Conservation (phyloP, 1,140 invertebrate species). For the Bombus difficillimus region DNA sequence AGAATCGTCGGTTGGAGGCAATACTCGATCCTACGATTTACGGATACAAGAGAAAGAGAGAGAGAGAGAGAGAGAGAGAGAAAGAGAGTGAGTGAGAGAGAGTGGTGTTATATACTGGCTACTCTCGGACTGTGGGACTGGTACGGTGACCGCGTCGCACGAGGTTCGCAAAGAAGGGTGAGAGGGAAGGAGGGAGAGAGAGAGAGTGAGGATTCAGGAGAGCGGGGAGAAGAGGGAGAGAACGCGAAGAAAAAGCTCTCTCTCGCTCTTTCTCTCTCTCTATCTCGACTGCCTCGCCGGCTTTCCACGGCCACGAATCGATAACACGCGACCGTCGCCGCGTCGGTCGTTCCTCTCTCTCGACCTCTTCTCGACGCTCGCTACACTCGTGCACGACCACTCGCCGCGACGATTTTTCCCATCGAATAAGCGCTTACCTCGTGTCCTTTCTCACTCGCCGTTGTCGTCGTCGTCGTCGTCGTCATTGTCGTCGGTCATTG, state of each 20-base stretch:
- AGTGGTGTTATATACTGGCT: neutral
- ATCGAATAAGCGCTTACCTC: constrained; percentile 27
- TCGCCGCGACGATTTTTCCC: constrained; percentile 47
- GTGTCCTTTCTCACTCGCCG: neutral
- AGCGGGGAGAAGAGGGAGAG: constrained; percentile 48
- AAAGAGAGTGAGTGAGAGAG: neutral
- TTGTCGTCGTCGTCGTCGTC: neutral
- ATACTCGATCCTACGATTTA: constrained; percentile 18
- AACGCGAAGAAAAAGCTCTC: constrained; percentile 68
- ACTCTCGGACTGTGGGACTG: constrained; percentile 3
- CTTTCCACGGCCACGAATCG: constrained; percentile 78
- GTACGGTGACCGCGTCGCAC: constrained; percentile 45
- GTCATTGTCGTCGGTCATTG: neutral
- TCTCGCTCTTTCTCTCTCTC: constrained; percentile 56
- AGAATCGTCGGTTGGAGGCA: neutral
- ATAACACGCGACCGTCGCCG: constrained; percentile 77
- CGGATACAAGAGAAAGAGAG: neutral
- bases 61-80: neutral
- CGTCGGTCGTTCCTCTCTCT: constrained; percentile 63
- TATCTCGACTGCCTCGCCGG: constrained; percentile 68
- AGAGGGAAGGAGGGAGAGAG: constrained; percentile 37
- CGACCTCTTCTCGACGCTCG: constrained; percentile 45
- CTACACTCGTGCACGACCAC: constrained; percentile 36
- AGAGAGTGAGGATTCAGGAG: constrained; percentile 23
- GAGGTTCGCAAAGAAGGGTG: constrained; percentile 45